phyloP scores from a whole-genome alignment of 2,113 vertebrate species.

The Oryzias celebensis region DNA sequence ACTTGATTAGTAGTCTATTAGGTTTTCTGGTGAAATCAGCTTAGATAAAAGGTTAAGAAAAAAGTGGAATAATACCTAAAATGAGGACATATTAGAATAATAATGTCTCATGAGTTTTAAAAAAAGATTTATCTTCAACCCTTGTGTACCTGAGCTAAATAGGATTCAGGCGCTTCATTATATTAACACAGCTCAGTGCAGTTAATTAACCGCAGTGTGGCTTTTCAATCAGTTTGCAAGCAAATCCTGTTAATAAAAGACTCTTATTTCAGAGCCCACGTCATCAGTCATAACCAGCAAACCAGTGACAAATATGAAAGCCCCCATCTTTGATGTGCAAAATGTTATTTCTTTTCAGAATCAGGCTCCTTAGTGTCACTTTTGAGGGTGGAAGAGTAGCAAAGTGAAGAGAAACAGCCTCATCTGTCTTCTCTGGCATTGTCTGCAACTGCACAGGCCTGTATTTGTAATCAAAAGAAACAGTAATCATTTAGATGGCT shows the following conservation, averaged over 20 bases:
- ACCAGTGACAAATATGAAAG: neutral
- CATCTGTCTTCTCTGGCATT: slow-evolving; percentile 4
- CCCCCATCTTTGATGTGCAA: slow-evolving; percentile 24
- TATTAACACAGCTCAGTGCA: slow-evolving; percentile 21
- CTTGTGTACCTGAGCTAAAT: slow-evolving; percentile 50
- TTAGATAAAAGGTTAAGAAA: slow-evolving; percentile 37
- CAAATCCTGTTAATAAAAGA: slow-evolving; percentile 54
- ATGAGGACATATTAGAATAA: slow-evolving; percentile 50
- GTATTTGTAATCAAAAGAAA: slow-evolving; percentile 11
- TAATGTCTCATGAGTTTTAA: slow-evolving; percentile 42
- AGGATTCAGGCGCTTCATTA: slow-evolving; percentile 51
- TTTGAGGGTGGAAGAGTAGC: slow-evolving; percentile 13
- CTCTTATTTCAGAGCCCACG: slow-evolving; percentile 8
- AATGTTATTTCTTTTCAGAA: slow-evolving; percentile 13
- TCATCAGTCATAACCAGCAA: slow-evolving; percentile 25
- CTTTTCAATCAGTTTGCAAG: slow-evolving; percentile 41
- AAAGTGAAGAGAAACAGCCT: slow-evolving; percentile 22
- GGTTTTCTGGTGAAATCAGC: slow-evolving; percentile 25
- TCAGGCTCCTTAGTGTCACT: slow-evolving; percentile 19
- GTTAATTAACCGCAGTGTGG: slow-evolving; percentile 46
- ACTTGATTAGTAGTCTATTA: slow-evolving; percentile 17
- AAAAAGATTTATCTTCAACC: slow-evolving; percentile 42
- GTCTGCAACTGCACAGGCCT: slow-evolving; percentile 22
- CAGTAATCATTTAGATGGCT: slow-evolving; percentile 13
- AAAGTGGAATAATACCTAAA: slow-evolving; percentile 36